Base-by-base conservation (phyloP, 1,140 invertebrate species). In the Megathymus violae region DNA sequence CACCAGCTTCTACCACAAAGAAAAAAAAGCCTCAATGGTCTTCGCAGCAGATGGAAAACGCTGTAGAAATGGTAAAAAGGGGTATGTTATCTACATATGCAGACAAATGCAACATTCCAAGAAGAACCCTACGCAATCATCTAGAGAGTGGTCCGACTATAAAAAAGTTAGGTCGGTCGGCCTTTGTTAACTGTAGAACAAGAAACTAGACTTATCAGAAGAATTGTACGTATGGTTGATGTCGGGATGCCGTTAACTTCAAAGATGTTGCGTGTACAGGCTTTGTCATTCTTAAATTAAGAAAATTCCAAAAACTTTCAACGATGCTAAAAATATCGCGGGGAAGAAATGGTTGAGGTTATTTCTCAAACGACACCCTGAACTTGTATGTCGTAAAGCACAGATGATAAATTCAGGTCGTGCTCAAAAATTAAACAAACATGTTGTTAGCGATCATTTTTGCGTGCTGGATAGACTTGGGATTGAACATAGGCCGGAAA, bases 391-490 rank as follows among this genome's bases (percentile, higher is more conserved):
- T 48, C 54, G 78, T 40, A 88, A 81, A 67, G 62, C 76, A 27
- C 82, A 85, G 60, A 48, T 69, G 0, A 63, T 89, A 56, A 90
- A 87, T 58, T 74, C 80, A 50, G 82, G 74, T n/a, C 64, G 78
- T 41, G 81, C 80, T n/a, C 78, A 85, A 69, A 88, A 88, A 64
- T 13, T 70, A 1, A 70, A 80, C 50, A 74, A 72, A 41, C 15
- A 47, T 15, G 80, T 90, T 62, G 82, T 89, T 2, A 43, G 48
- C 31, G 60, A 83, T 34, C 68, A 79, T 64, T 87, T 86, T 69
- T 25, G 66, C 54, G 13, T 86, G 2, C 69, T 81, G 27, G 58
- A 71, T 4, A 64, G 77, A 22, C 52, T 84, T 43, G 64, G 81
- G 36, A 67, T 90, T 27, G 43, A 16, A 13, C 40, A 66, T 48